Conservation (phyloP, 1,140 invertebrate genomes). For the Pinna nobilis region DNA sequence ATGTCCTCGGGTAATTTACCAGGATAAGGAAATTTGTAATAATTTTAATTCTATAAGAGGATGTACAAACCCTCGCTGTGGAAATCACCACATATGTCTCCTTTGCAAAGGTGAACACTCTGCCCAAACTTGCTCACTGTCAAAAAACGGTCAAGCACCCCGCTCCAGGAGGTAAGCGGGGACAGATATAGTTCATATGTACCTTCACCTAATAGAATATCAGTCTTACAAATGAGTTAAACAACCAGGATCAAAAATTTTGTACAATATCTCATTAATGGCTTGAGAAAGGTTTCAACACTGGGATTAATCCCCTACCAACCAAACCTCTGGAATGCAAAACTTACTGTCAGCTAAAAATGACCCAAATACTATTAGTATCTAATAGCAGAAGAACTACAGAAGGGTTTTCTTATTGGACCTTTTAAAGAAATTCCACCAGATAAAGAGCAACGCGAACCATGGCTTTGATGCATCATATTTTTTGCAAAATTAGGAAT, state of each 20-base stretch:
- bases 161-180: not conserved
- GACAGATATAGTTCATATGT: not conserved
- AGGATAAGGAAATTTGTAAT: conserved; percentile 12
- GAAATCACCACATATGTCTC: not conserved
- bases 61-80: not conserved
- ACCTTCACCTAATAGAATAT: conserved; percentile 10
- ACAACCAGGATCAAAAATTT: conserved; percentile 14
- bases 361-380: not conserved
- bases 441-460: not conserved
- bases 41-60: not conserved
- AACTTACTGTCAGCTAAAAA: conserved; percentile 17
- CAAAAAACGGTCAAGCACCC: not conserved
- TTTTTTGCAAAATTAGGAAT: conserved; percentile 13
- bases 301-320: not conserved
- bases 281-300: conserved; percentile 25
- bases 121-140: not conserved
- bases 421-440: conserved; percentile 28
- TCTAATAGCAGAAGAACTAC: conserved; percentile 13
- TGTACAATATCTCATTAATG: not conserved
- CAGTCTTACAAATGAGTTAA: not conserved
- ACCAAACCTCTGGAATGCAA: conserved; percentile 4
- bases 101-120: not conserved
- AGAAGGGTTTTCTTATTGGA: conserved; percentile 36
- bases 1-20: not conserved
- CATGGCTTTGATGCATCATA: not conserved